A percentile compares a stretch with the other conserved stretches of the same genome.
Conservation (phyloP, 92 coral and sea anemone species). For the Zoanthus gigantus region DNA sequence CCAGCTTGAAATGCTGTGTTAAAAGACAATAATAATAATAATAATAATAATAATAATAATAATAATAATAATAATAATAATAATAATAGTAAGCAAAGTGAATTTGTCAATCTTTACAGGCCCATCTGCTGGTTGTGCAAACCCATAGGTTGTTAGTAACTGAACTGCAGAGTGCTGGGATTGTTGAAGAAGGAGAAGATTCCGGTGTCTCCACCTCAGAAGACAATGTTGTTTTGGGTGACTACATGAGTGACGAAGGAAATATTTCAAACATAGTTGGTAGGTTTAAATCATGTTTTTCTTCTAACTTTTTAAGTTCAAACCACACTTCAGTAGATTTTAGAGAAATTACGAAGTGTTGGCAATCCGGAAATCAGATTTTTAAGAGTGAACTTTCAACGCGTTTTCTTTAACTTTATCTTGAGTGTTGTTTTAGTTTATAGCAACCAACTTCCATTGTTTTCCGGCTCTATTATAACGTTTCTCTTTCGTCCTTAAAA, state of each 20-base stretch:
- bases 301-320: neutral
- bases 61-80: too few species aligned
- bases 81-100: neutral
- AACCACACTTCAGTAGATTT: neutral
- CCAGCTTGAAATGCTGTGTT: too few species aligned
- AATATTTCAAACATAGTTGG: constrained; percentile 12
- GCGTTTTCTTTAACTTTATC: too few species aligned
- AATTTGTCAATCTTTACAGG: constrained; percentile 46
- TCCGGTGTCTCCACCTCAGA: neutral
- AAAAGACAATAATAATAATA: too few species aligned
- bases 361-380: too few species aligned
- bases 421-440: too few species aligned
- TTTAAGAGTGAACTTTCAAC: too few species aligned
- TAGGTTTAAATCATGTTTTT: neutral
- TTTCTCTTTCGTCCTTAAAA: too few species aligned
- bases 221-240: neutral
- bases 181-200: constrained; percentile 35
- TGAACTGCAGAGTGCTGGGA: constrained; percentile 18
- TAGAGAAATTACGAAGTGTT: too few species aligned
- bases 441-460: too few species aligned
- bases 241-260: neutral
- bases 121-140: constrained; percentile 66
- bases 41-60: too few species aligned
- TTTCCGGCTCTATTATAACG: too few species aligned
- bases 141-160: constrained; percentile 71